Evolutionary conservation across 2,888 invertebrate genomes (phyloP), one percentile per base, ranked within the genome.

Genomic region (Microctonus brassicae): DNA sequence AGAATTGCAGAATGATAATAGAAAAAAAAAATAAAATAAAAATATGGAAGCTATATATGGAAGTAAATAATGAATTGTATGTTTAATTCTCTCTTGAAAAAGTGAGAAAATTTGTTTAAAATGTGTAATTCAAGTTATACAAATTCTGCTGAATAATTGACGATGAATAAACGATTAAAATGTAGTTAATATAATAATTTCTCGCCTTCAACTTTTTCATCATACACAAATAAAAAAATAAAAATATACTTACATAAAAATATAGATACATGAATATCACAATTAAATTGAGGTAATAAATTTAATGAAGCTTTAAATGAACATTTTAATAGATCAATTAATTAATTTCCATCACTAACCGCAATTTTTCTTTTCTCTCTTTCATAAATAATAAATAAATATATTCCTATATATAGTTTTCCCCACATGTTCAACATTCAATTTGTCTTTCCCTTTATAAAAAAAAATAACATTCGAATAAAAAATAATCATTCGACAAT

Each of bases 111-210:
- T 17, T 47, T 47, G 17, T 47, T 47, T n/a, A 17, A 47, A 17
- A 24, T 62, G 22, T 62, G 62, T 62, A 62, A 62, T 62, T 24
- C 39, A 13, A 39, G 62, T 39, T 42, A 47, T 47, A n/a, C 17
- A 47, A 29, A 22, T 29, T 55, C 60, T 24, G 33, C 33, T 3
- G n/a, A 60, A 74, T 67, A 67, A 72, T 67, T 61, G 55, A 71
- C 65, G 73, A 74, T 67, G 74, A 76, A 76, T 74, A 74, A 77
- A 75, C 71, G 76, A 63, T 72, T 72, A 47, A 47, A 69, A 73
- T 76, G 75, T 76, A 76, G 80, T 80, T 82, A 81, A 82, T 5
- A 79, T 5, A 79, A 39, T 62, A 64, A 42, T 47, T 47, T 47
- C 9, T 47, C 17, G 47, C 17, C 17, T 47, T 9, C 17, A 47